Evolutionary conservation across 2,113 vertebrate genomes (phyloP), one percentile per base, ranked within the genome.

Genomic region (Hippocampus mohnikei): DNA sequence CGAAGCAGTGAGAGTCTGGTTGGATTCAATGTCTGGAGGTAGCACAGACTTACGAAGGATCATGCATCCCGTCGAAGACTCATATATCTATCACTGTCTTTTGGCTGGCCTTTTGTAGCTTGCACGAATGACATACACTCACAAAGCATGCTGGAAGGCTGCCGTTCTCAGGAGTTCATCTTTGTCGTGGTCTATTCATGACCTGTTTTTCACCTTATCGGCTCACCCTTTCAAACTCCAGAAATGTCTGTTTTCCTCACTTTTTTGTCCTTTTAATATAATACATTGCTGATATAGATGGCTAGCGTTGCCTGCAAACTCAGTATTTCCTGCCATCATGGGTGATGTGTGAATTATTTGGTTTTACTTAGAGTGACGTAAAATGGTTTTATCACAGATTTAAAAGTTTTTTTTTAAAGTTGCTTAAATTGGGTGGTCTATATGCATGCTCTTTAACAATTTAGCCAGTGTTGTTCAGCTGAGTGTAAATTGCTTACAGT

Each of bases 11-110:
- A 94, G 95, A 93, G 95, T 96, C 92, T 99, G 97, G 97, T 93
- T 99, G 95, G 95, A 98, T 89, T 95, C 95, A 48, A 88, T 98
- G 90, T 94, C 95, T 78, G 94, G 95, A 99, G 97, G 97, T 98
- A 98, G 96, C 93, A 70, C 84, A 84, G 88, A 90, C 82, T 84
- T 69, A 6, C 79, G 73, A 66, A 83, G 79, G 85, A 81, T 84
- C 50, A 40, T 1, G 33, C 61, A 76, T 89, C 85, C 81, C 66
- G 7, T 42, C 72, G 81, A 69, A 82, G 80, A 81, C 56, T 83
- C 69, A 0, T 60, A 2, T 72, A 29, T 71, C 71, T 77, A 5
- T 83, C 75, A 79, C 73, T 81, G 0, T 79, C 75, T 82, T 0
- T 73, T 2, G 18, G 73, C 75, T 69, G 70, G 56, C 70, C 53